Conservation (phyloP, 1,140 invertebrate species). For the Sweltsa coloradensis region DNA sequence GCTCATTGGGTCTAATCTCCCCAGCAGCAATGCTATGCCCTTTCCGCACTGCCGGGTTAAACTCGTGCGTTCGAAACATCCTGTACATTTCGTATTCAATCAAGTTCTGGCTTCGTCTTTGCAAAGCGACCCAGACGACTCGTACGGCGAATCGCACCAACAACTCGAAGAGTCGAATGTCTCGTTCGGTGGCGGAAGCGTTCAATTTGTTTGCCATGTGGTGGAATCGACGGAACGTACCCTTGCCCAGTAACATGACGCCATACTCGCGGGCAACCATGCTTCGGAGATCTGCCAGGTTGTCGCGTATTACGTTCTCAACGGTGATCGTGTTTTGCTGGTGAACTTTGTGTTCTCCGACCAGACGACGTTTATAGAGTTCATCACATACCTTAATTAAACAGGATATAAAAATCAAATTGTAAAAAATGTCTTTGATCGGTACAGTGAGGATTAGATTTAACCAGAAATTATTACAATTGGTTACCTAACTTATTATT, state of each 20-base stretch:
- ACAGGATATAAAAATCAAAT: neutral
- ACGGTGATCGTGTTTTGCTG: conserved; percentile 40
- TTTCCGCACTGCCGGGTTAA: conserved; percentile 30
- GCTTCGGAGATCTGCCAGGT: conserved; percentile 40
- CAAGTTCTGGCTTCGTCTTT: conserved; percentile 38
- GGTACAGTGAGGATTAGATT: no score
- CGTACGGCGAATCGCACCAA: conserved; percentile 40
- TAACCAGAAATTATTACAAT: no score
- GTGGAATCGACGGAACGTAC: conserved; percentile 36
- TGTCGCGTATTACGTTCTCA: conserved; percentile 36
- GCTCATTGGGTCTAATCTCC: conserved; percentile 25
- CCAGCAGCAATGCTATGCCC: conserved; percentile 12
- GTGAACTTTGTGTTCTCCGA: conserved; percentile 37
- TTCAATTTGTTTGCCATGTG: conserved; percentile 40
- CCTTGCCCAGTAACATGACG: conserved; percentile 37
- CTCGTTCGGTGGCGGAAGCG: conserved; percentile 41
- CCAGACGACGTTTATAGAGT: conserved; percentile 35
- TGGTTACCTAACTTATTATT: no score
- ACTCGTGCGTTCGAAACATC: conserved; percentile 42
- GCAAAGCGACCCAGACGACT: conserved; percentile 47
- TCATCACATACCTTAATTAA: conserved; percentile 35
- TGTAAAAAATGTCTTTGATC: no score
- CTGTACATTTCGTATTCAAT: conserved; percentile 47
- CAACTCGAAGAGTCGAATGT: conserved; percentile 42
- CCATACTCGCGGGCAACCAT: conserved; percentile 45